Evolutionary conservation across 2,888 invertebrate species (phyloP).

Genomic region (Physocephala rufipes): DNA sequence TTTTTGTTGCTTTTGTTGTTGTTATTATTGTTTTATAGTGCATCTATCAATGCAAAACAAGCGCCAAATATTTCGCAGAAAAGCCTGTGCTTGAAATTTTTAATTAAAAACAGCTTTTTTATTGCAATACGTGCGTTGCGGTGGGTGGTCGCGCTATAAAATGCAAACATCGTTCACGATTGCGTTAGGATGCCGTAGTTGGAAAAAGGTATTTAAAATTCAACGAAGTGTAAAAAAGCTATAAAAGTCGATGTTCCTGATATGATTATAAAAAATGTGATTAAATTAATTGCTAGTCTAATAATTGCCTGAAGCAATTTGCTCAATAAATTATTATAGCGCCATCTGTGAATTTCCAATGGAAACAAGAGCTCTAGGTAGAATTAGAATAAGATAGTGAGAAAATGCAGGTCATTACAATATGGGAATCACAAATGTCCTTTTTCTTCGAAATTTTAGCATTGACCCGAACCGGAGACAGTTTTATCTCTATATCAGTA

Average conservation of each 20-base stretch:
- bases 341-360: background rate
- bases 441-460: background rate
- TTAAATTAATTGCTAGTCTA: conserved; percentile 11
- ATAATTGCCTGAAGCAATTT: background rate
- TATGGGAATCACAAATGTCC: conserved; percentile 11
- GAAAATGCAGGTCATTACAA: no score
- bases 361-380: background rate
- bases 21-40: conserved; percentile 37
- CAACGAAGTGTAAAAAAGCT: background rate
- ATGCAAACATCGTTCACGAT: background rate
- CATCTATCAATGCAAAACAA: conserved; percentile 45
- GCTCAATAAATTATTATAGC: background rate
- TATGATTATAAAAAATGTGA: conserved; percentile 3
- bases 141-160: conserved; percentile 15
- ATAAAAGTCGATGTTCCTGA: background rate
- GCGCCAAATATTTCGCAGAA: conserved; percentile 41
- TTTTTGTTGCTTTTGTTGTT: conserved; percentile 15
- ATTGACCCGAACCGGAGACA: conserved; percentile 13
- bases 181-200: no score
- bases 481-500: conserved; percentile 12
- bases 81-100: conserved; percentile 51
- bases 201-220: background rate
- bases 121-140: background rate
- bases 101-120: conserved; percentile 51
- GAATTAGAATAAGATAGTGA: background rate